A percentile compares a stretch with the other conserved stretches of the same genome.
These are phyloP conservation scores for Pleuronectes platessa DNA, from an alignment of 2,113 vertebrate species.

Conservation along the genomic window DNA sequence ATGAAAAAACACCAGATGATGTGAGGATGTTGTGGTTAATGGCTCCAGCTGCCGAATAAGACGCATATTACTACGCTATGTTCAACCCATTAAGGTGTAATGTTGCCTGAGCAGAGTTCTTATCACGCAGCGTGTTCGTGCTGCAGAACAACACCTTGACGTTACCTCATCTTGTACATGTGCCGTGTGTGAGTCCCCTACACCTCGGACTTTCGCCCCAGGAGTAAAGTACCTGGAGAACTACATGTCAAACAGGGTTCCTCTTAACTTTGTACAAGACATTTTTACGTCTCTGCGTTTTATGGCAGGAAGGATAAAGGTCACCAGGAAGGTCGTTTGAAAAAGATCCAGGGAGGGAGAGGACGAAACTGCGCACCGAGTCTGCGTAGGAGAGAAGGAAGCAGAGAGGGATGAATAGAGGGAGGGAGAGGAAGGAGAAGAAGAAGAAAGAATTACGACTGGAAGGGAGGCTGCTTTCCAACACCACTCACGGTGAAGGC, in stretches of 20 bases:
- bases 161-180: constrained; percentile 24
- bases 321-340: constrained; percentile 49
- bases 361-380: background rate
- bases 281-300: constrained; percentile 53
- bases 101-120: background rate
- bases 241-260: constrained; percentile 44
- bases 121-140: background rate
- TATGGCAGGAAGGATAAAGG: constrained; percentile 67
- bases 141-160: background rate
- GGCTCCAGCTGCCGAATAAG: background rate
- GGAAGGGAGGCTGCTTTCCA: constrained; percentile 47
- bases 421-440: constrained; percentile 41
- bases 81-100: background rate
- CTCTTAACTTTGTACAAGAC: constrained; percentile 56
- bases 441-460: constrained; percentile 45
- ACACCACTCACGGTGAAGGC: constrained; percentile 26
- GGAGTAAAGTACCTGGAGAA: constrained; percentile 50
- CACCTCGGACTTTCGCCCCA: constrained; percentile 69
- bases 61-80: background rate
- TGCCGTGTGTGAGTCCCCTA: constrained; percentile 43
- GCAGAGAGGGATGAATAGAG: constrained; percentile 38
- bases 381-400: constrained; percentile 46
- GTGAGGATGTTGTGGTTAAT: background rate
- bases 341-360: constrained; percentile 29
- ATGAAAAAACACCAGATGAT: background rate